These are phyloP conservation scores for Cardiocondyla obscurior DNA, from an alignment of 1,140 invertebrate species.

Conservation along the genomic window DNA sequence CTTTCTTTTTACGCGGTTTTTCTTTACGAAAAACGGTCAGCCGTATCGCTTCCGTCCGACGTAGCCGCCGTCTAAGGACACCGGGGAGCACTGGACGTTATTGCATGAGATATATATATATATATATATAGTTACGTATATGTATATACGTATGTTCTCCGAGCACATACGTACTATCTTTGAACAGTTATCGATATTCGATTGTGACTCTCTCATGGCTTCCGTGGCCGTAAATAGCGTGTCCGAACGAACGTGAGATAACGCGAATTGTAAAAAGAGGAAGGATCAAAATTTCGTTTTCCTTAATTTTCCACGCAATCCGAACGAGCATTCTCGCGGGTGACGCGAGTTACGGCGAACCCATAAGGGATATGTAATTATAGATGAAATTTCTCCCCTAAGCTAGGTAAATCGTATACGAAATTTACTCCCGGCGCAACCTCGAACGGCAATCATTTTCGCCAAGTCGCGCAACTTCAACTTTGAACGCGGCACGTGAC, in stretches of 20 bases:
- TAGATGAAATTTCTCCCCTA: not conserved
- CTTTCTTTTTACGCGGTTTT: conserved; percentile 49
- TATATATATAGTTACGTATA: conserved; percentile 19
- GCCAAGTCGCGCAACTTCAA: conserved; percentile 30
- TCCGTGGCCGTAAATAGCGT: conserved; percentile 10
- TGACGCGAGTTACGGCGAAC: not conserved
- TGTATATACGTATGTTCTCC: not conserved
- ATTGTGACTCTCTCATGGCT: conserved; percentile 34
- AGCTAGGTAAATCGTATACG: not conserved
- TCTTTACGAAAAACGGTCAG: conserved; percentile 64
- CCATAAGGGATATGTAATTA: not conserved
- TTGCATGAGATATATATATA: conserved; percentile 49
- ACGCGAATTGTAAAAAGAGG: conserved; percentile 14
- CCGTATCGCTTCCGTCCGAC: conserved; percentile 40
- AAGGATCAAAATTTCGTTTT: not conserved
- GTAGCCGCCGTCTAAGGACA: conserved; percentile 63
- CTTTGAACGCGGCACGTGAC: conserved; percentile 30
- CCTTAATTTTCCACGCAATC: not conserved
- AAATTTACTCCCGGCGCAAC: not conserved
- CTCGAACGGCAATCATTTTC: conserved; percentile 20
- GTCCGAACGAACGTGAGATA: conserved; percentile 31
- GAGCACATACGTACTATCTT: conserved; percentile 13
- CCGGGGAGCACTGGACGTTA: conserved; percentile 47
- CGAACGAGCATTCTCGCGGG: not conserved
- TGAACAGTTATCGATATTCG: conserved; percentile 53